These are phyloP conservation scores for Rhodeus uyekii DNA, from an alignment of 2,797 vertebrate genomes.

Conservation along the genomic window DNA sequence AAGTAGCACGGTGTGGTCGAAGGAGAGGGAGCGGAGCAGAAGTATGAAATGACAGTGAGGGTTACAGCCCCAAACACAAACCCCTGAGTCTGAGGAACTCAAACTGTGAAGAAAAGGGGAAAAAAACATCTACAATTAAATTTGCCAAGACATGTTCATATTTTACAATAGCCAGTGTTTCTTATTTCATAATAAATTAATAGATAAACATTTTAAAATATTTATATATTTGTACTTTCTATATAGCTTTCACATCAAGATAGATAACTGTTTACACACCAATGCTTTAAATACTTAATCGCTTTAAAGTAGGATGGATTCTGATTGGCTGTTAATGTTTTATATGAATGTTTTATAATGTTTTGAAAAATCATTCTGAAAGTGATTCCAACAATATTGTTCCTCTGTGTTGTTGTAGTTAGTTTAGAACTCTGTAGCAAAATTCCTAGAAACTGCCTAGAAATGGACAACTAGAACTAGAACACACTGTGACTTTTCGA, in stretches of 20 bases:
- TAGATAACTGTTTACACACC: not conserved
- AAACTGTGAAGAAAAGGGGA: conserved; percentile 17
- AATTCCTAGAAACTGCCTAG: not conserved
- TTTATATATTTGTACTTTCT: not conserved
- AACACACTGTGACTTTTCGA: not conserved
- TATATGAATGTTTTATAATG: too few species aligned
- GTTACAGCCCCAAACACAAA: conserved; percentile 79
- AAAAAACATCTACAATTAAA: not conserved
- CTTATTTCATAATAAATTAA: not conserved
- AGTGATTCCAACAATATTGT: not conserved
- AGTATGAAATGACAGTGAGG: conserved; percentile 91
- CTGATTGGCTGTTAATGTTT: not conserved
- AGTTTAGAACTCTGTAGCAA: not conserved
- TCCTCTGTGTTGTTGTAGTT: not conserved
- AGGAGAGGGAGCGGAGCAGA: conserved; percentile 82
- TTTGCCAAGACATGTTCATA: too few species aligned
- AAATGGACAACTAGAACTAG: not conserved
- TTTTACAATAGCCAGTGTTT: not conserved
- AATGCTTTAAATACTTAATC: not conserved
- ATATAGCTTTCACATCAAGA: not conserved
- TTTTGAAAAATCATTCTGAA: too few species aligned
- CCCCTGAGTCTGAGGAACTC: conserved; percentile 33
- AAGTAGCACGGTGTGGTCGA: conserved; percentile 87
- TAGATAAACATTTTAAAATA: not conserved
- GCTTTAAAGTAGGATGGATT: not conserved